Evolutionary conservation across 2,113 vertebrate genomes (phyloP).

Genomic region (Macrotis lagotis): DNA sequence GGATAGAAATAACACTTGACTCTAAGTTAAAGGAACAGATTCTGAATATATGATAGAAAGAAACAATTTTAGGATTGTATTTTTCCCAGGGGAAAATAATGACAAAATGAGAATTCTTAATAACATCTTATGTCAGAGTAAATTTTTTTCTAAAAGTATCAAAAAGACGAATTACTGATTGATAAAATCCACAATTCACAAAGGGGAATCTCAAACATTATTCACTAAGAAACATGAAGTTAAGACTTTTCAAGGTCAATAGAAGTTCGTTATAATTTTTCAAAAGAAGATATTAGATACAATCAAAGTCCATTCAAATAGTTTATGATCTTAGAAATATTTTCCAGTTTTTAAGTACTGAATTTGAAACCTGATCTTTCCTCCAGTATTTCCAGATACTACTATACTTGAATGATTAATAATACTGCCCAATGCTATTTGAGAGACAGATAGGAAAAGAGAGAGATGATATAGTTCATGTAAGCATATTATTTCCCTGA

Average conservation of each 20-base stretch:
- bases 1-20: neutral
- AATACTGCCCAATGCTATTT: no score
- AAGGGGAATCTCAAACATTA: neutral
- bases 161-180: neutral
- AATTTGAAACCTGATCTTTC: no score
- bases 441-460: no score
- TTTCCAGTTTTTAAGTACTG: neutral
- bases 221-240: neutral
- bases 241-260: neutral
- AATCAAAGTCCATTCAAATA: neutral
- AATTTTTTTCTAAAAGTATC: neutral
- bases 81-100: neutral
- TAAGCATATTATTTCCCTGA: no score
- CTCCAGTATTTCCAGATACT: no score
- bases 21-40: neutral
- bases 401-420: no score
- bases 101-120: neutral
- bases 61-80: neutral
- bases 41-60: neutral
- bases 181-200: neutral
- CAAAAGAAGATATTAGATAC: neutral
- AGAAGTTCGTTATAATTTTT: no score
- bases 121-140: no score
- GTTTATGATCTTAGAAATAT: neutral
- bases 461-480: no score